Evolutionary conservation across 1,140 invertebrate species (phyloP), one percentile per base, ranked within the genome.

Genomic region (Neoseiulus cucumeris): DNA sequence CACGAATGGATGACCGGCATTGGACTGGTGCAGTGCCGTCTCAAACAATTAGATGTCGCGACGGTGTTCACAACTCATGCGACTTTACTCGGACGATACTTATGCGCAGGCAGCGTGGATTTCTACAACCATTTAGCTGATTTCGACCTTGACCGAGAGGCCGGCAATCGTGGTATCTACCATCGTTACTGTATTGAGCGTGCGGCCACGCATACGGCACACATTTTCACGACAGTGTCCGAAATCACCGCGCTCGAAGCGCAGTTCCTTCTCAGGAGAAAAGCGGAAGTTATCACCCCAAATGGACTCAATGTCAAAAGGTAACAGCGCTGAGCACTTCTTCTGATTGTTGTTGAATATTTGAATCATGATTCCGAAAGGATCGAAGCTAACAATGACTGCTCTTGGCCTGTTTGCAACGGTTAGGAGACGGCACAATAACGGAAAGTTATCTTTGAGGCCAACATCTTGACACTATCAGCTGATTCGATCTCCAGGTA

Each of bases 121-220:
- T 77, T 78, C 68, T 79, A 78, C 69, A 78, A 78, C 67, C 74
- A 77, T 68, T 67, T 78, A 25, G 70, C 72, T 39, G 73, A 71
- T 85, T 98, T 97, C 76, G 85, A 86, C 68, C 84, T 96, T 28
- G 94, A 99, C 75, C 90, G 95, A 75, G 96, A 99, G 77, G 96
- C 96, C 12, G 96, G 96, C 30, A 92, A 95, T 78, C 79, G 95
- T 55, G 91, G 95, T 78, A 99, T 99, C 74, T 99, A 99, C 77
- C 96, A 98, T 76, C 81, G 94, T 67, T 99, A 99, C 74, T 99
- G 96, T 73, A 87, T 99, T 82, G 96, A 99, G 80, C 79, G 95
- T 44, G 93, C 92, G 0, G 91, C 94, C 0, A 81, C 86, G 0
- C 90, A 97, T 76, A 82, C 95, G 72, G 77, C 87, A 0, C 93